Evolutionary conservation across 2,113 vertebrate genomes (phyloP).

Genomic region (Spermophilus dauricus): DNA sequence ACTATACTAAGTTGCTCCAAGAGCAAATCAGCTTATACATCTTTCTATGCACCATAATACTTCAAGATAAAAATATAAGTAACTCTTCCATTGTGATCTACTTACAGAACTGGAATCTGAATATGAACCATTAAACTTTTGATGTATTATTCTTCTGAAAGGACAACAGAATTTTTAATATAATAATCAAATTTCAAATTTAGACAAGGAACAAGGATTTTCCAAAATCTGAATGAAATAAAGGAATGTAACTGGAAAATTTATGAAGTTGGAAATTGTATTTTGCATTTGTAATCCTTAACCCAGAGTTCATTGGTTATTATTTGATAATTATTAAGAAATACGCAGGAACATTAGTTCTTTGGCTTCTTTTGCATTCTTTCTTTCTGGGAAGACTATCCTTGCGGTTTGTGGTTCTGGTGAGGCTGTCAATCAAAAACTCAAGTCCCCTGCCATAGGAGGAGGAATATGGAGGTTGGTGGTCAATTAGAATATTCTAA

Average conservation of each 20-base stretch:
- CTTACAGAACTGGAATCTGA: background rate
- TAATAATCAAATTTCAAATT: background rate
- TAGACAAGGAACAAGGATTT: background rate
- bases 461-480: background rate
- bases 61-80: background rate
- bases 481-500: background rate
- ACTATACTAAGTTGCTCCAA: background rate
- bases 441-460: accelerated
- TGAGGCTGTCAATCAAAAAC: background rate
- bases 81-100: background rate
- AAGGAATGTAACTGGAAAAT: background rate
- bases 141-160: background rate
- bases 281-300: background rate
- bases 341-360: background rate
- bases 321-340: background rate
- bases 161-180: background rate
- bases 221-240: background rate
- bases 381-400: background rate
- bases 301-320: background rate
- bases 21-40: background rate
- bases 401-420: background rate
- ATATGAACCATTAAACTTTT: background rate
- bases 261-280: background rate
- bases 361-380: background rate
- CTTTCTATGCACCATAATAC: background rate